Evolutionary conservation across 2,888 invertebrate species (phyloP), one percentile per base, ranked within the genome.

Genomic region (Azorinus chamasolen): DNA sequence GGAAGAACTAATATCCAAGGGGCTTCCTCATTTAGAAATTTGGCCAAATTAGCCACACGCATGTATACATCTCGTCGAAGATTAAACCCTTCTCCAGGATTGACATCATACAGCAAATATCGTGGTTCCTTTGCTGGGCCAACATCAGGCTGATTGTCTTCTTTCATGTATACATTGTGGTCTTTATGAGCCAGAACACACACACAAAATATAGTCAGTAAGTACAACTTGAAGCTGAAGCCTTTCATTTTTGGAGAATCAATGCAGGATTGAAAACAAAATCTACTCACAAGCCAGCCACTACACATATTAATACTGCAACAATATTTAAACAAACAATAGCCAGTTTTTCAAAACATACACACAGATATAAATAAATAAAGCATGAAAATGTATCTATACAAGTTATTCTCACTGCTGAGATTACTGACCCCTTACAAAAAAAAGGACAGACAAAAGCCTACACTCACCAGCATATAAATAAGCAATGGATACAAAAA

Each of bases 11-110:
- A 86, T 39, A 93, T 92, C 94, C 94, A 94, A 3, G 91, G 89
- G 22, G 89, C 86, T 10, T 91, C 87, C 32, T 88, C 81, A 72
- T 95, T 94, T 63, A 97, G 94, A 72, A 95, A 95, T 37, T 96
- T 94, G 0, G 97, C 94, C 90, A 98, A 95, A 54, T 96, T 96
- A 1, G 98, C 98, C 88, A 98, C 95, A 85, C 99, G 95, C 94
- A 99, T 96, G 90, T 97, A 99, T 1, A 99, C 99, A 94, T 99
- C 99, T 41, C 99, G 95, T 18, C 98, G 95, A 77, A 99, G 94
- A 94, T 99, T 99, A 91, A 99, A 99, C 0, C 99, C 99, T 94
- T 99, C 99, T 0, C 97, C 96, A 2, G 96, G 96, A 94, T 99
- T 99, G 0, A 99, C 96, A 91, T 98, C 98, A 93, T 98, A 99